Conservation (phyloP, 1,140 invertebrate species). For the Dendroctonus valens region DNA sequence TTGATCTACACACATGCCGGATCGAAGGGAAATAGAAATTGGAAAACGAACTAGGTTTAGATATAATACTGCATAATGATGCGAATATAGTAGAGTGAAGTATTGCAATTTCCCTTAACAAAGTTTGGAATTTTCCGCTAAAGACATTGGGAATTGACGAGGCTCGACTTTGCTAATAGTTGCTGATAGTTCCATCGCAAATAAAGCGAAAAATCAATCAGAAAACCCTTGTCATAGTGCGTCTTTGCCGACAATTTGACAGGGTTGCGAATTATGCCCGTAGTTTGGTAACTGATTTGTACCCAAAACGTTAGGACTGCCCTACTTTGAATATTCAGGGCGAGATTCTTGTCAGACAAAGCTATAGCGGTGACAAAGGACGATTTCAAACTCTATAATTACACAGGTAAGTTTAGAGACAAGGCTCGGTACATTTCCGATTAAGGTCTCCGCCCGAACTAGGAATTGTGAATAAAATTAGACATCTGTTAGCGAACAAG, state of each 20-base stretch:
- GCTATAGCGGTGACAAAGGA: constrained; percentile 27
- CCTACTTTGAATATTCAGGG: constrained; percentile 21
- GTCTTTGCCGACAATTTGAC: constrained; percentile 4
- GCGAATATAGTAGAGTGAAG: no score
- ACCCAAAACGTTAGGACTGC: constrained; percentile 14
- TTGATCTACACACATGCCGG: neutral
- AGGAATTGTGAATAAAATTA: constrained; percentile 9
- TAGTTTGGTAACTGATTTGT: constrained; percentile 21
- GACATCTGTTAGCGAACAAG: constrained; percentile 16
- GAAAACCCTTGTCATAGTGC: no score
- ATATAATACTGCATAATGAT: no score
- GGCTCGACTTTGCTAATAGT: no score
- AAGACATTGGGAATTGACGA: no score
- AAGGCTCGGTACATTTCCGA: constrained; percentile 23
- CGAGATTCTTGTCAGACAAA: constrained; percentile 24
- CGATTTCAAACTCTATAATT: constrained; percentile 27
- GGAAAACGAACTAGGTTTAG: no score
- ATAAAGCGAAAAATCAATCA: neutral
- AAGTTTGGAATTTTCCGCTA: no score
- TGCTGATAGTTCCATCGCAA: no score
- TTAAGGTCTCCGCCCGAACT: neutral
- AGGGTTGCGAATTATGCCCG: constrained; percentile 3
- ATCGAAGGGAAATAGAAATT: no score
- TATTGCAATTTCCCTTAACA: no score
- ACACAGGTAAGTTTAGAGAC: constrained; percentile 28